Evolutionary conservation across 2,113 vertebrate species (phyloP).

Genomic region (Haemorhous mexicanus): DNA sequence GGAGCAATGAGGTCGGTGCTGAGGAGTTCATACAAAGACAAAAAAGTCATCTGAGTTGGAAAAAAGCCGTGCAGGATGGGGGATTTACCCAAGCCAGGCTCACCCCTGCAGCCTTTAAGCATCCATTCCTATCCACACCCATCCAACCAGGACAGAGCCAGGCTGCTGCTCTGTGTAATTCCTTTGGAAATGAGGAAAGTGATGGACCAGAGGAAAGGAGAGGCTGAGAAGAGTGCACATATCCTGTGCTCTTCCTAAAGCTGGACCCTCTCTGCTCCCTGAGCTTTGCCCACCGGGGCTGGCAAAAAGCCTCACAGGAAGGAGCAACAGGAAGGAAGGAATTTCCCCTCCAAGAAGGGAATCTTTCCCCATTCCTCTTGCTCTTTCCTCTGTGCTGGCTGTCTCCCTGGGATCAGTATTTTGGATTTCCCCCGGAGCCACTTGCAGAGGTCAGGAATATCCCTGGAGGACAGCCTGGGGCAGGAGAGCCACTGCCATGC

Average conservation of each 20-base stretch:
- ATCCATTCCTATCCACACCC: rapidly evolving
- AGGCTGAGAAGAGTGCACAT: not conserved
- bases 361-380: not conserved
- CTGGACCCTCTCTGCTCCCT: not conserved
- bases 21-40: not conserved
- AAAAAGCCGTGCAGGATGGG: not conserved
- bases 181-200: not conserved
- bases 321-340: not conserved
- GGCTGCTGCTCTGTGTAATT: not conserved
- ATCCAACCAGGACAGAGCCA: not conserved
- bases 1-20: not conserved
- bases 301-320: rapidly evolving
- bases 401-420: not conserved
- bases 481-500: not conserved
- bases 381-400: not conserved
- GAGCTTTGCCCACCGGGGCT: not conserved
- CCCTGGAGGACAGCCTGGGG: not conserved
- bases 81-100: not conserved
- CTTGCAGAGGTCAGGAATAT: not conserved
- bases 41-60: not conserved
- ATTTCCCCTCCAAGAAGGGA: not conserved
- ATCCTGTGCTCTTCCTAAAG: not conserved
- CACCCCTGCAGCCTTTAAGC: not conserved
- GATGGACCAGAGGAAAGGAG: not conserved
- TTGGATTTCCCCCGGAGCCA: not conserved